Base-by-base conservation (phyloP, 2,888 invertebrate genomes). In the Ernsta delagoae region DNA sequence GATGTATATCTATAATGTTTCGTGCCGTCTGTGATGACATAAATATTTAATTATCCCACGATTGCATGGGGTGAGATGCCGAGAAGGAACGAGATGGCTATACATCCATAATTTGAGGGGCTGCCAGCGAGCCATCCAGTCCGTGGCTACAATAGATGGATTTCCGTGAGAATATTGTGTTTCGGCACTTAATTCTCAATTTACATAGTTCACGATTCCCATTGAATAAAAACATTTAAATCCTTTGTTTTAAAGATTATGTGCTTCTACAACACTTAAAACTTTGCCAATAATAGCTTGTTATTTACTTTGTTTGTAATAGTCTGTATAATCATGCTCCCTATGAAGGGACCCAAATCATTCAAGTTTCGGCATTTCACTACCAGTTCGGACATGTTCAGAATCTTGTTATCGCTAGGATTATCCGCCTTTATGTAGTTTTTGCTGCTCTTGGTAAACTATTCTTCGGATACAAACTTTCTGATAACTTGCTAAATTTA, bases 21-120 rank as follows among this genome's bases (percentile, higher is more conserved):
- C 59, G 71, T 78, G 73, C 75, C 76, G 79, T 82, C 78, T 82
- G 81, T 80, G 82, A 87, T 86, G 84, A 85, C 77, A 88, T 92
- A 89, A 89, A 92, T 92, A 90, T 92, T 92, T 91, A 91, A 92
- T 92, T 90, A 90, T 89, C 87, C 85, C 88, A 89, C 87, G 88
- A 86, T 86, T 77, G 80, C 77, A 78, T 81, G 86, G 89, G 90
- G 92, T 85, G 85, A 83, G 77, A 77, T 74, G 73, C 71, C 76
- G 79, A 78, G 89, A 70, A 81, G 74, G 84, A 92, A 83, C 78
- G 87, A 84, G 92, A 91, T 75, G 77, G 85, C 77, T 69, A 80
- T 83, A 87, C 77, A 85, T 75, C 73, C 73, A 78, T 80, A 79
- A 78, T 79, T 82, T 78, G 86, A 89, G 90, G 92, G 91, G 91